Evolutionary conservation across 2,113 vertebrate genomes (phyloP).

Genomic region (Pycnonotus jocosus): DNA sequence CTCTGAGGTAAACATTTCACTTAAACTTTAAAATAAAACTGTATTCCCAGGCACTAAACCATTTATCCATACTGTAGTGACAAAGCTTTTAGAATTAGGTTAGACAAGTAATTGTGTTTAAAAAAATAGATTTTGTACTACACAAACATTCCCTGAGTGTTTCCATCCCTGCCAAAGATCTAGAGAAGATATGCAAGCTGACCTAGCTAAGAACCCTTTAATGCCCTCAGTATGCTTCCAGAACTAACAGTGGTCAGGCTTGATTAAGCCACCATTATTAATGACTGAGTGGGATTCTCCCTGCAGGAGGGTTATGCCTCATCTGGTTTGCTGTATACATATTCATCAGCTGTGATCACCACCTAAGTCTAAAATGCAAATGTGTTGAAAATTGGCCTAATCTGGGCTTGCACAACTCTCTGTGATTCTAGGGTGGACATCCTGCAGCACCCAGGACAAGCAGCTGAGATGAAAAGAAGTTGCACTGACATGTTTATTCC

Average conservation of each 20-base stretch:
- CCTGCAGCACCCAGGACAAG: not conserved
- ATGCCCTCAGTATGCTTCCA: not conserved
- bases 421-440: not conserved
- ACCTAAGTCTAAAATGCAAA: not conserved
- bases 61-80: not conserved
- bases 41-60: not conserved
- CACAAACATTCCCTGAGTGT: not conserved
- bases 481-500: not conserved
- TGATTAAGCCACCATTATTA: not conserved
- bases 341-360: not conserved
- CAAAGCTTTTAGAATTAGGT: not conserved
- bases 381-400: not conserved
- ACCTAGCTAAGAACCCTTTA: not conserved
- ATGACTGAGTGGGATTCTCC: not conserved
- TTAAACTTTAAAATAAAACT: slow-evolving; percentile 2
- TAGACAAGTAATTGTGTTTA: not conserved
- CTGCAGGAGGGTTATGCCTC: not conserved
- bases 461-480: not conserved
- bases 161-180: not conserved
- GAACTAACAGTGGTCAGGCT: not conserved
- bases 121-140: not conserved
- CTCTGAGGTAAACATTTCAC: not conserved
- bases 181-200: not conserved
- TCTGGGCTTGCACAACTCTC: not conserved
- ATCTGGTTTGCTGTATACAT: not conserved